These are phyloP conservation scores for Aphis gossypii DNA, from an alignment of 1,140 invertebrate genomes.

Conservation along the genomic window DNA sequence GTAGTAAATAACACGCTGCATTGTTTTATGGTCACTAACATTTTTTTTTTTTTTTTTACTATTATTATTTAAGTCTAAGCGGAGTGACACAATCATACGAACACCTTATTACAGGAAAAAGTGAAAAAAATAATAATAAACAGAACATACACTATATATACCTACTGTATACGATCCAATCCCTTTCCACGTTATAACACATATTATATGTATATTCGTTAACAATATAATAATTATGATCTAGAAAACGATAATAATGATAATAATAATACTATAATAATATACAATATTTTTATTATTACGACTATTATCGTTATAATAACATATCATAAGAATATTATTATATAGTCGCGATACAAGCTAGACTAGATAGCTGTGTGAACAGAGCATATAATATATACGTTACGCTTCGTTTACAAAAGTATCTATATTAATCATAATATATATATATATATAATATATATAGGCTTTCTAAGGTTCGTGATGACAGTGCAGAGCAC, in stretches of 20 bases:
- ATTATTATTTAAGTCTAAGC: background rate
- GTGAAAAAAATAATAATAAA: background rate
- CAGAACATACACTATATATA: background rate
- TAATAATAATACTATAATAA: conserved; percentile 12
- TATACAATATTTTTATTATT: conserved; percentile 16
- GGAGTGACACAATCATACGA: background rate
- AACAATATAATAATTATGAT: conserved; percentile 5
- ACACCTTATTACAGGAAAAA: background rate
- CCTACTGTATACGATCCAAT: background rate
- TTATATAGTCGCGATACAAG: background rate
- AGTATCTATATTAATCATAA: background rate
- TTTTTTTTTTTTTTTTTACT: background rate
- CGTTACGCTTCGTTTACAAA: conserved; percentile 33
- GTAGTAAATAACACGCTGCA: background rate
- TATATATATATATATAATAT: background rate
- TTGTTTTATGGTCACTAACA: background rate
- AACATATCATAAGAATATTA: background rate
- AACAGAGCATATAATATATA: background rate
- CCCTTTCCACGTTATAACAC: background rate
- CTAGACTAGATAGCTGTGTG: conserved; percentile 22
- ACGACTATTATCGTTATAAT: conserved; percentile 15
- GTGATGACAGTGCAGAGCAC: background rate
- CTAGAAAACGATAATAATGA: background rate
- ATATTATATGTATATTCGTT: background rate
- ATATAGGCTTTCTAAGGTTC: background rate